Percentiles rank a stretch among this genome's conserved stretches.
phyloP scores from a whole-genome alignment of 1,140 invertebrate genomes.

The Subanguina moxae region DNA sequence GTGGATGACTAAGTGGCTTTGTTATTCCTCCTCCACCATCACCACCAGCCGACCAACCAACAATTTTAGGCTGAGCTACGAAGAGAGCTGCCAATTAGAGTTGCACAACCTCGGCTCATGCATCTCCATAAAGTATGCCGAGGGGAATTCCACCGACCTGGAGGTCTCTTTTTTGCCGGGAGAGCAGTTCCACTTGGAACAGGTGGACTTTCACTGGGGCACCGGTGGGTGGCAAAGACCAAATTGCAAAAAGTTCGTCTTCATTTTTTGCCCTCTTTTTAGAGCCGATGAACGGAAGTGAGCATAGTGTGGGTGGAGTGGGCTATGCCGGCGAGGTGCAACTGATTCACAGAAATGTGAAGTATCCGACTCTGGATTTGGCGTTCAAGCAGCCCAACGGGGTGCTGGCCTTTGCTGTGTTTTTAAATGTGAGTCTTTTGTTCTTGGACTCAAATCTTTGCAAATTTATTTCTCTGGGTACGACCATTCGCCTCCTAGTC shows the following conservation, averaged over 20 bases:
- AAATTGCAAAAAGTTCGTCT: too few relatives aligned
- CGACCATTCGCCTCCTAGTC: too few relatives aligned
- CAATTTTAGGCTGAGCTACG: slow-evolving; percentile 43
- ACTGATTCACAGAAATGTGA: slow-evolving; percentile 54
- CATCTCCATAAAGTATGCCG: slow-evolving; percentile 38
- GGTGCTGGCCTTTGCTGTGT: slow-evolving; percentile 50
- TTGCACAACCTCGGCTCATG: slow-evolving; percentile 47
- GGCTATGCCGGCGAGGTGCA: slow-evolving; percentile 55
- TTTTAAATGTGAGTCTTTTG: slow-evolving; percentile 46
- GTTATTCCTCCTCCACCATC: too few relatives aligned
- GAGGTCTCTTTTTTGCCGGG: slow-evolving; percentile 51
- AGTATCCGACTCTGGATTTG: slow-evolving; percentile 48
- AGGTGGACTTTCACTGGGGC: slow-evolving; percentile 55
- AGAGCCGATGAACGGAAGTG: slow-evolving; percentile 59
- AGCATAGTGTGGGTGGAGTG: slow-evolving; percentile 56
- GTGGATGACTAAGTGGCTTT: too few relatives aligned
- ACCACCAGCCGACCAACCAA: background rate
- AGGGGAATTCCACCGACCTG: slow-evolving; percentile 27
- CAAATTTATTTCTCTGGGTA: background rate
- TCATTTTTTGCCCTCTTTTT: slow-evolving; percentile 9
- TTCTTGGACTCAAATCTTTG: too few relatives aligned
- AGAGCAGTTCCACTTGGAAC: slow-evolving; percentile 54
- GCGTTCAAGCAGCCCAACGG: slow-evolving; percentile 58
- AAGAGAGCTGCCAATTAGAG: slow-evolving; percentile 45
- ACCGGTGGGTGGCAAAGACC: slow-evolving; percentile 23